Conservation (phyloP, 1,140 invertebrate genomes). For the Papilio polytes region DNA sequence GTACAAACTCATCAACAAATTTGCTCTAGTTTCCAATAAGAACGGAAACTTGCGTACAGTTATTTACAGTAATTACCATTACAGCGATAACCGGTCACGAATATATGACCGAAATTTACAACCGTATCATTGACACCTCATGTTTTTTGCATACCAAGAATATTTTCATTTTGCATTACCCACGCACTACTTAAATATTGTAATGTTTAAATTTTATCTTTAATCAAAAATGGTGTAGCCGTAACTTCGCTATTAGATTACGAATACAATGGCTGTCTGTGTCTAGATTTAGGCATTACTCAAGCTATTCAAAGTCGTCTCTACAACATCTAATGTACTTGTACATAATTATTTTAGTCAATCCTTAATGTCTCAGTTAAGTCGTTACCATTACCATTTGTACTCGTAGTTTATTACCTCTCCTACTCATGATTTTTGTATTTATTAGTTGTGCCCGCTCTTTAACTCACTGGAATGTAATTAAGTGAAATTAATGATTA, state of each 20-base stretch:
- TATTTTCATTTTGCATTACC: background rate
- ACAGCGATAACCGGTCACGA: background rate
- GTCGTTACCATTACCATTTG: constrained; percentile 1
- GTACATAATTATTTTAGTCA: background rate
- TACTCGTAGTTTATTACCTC: constrained; percentile 27
- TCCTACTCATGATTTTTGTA: background rate
- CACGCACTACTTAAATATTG: constrained; percentile 12
- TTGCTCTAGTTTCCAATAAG: constrained; percentile 22
- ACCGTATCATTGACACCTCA: constrained; percentile 16
- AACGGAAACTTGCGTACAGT: constrained; percentile 25
- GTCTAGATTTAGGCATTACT: constrained; percentile 8
- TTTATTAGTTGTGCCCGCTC: background rate
- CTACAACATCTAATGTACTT: background rate
- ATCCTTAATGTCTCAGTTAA: constrained; percentile 15
- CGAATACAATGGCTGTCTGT: background rate
- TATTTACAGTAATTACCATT: constrained; percentile 22
- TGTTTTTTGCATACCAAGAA: constrained; percentile 20
- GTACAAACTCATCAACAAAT: background rate
- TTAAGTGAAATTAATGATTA: constrained; percentile 4
- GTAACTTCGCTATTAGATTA: background rate
- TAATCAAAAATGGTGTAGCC: background rate
- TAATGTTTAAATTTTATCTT: background rate
- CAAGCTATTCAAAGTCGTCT: background rate
- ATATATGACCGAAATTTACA: constrained; percentile 25
- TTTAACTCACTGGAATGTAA: background rate